A percentile compares a stretch with the other conserved stretches of the same genome.
Conservation (phyloP, 1,140 invertebrate genomes). For the Lethocerus indicus region DNA sequence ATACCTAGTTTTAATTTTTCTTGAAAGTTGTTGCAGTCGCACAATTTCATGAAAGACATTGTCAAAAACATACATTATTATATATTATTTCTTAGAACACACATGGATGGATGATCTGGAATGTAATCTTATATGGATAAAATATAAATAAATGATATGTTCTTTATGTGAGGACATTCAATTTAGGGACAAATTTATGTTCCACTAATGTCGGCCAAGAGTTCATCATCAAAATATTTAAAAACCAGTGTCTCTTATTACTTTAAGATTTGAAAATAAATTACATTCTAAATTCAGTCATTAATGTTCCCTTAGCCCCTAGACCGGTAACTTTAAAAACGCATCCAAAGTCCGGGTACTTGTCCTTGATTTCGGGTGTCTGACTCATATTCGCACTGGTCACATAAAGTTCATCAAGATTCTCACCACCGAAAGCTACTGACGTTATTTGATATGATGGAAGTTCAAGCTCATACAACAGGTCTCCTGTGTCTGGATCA, state of each 20-base stretch:
- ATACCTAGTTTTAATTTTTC: no score
- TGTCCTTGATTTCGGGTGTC: conserved; percentile 9
- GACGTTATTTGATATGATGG: conserved; percentile 61
- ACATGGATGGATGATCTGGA: no score
- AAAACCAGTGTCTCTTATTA: conserved; percentile 1
- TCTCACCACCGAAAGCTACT: conserved; percentile 56
- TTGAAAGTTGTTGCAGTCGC: no score
- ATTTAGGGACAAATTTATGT: no score
- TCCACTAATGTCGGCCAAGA: neutral
- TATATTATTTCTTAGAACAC: no score
- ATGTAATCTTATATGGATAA: no score
- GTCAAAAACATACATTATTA: no score
- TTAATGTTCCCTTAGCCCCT: conserved; percentile 19
- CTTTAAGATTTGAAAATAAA: conserved; percentile 31
- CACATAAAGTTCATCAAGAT: conserved; percentile 57
- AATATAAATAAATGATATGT: no score
- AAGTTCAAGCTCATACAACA: conserved; percentile 38
- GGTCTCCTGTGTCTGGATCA: conserved; percentile 29
- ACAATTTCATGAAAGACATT: no score
- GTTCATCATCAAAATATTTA: neutral
- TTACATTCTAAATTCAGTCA: conserved; percentile 2
- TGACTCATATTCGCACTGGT: conserved; percentile 38
- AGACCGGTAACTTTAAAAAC: conserved; percentile 26
- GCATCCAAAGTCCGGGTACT: conserved; percentile 23
- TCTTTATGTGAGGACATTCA: no score